Base-by-base conservation (phyloP, 2,888 invertebrate genomes). In the Cosmopolites sordidus region DNA sequence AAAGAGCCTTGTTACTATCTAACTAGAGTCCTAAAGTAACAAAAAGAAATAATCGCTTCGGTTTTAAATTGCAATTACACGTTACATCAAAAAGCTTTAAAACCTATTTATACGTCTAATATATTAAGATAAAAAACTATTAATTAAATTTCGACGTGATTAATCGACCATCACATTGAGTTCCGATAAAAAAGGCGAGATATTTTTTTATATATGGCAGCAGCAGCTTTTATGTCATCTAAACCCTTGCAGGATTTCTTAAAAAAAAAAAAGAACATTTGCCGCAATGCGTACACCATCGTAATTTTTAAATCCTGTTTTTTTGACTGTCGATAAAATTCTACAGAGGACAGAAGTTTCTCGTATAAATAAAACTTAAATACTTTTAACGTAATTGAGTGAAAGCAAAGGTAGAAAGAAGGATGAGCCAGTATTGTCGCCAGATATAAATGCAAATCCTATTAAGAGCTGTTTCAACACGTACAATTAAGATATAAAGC, bases 91-190 rank as follows among this genome's bases (percentile, higher is more conserved):
- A 22, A 22, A 8, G 4, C 22, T 22, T 22, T 22, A 22, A 22
- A 22, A 22, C 22, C 8, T 22, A 22, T 8, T 22, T 8, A 5
- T 22, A 8, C 8, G 8, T 8, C 22, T 22, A 22, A 22, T 22
- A n/a, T n/a, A 22, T 22, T 22, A 22, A 22, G 22, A 22, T 22
- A 22, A 22, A 22, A 22, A 22, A 3, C 22, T 49, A 45, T 37
- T 54, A 49, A 54, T 54, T 50, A 30, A 39, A 46, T 37, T 46
- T 46, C 16, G 30, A 18, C 37, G 50, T 42, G 46, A 50, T 50
- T 50, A 50, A 50, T 50, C 43, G 54, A 54, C 46, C 46, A 50
- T 50, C 39, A 42, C 44, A 50, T 22, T 39, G 46, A 50, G 49
- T 49, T 29, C 14, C 46, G 43, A 49, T 46, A 54, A 49, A 51